Percentiles rank a stretch among this genome's conserved stretches.
These are phyloP conservation scores for Thecocarcelia acutangulata DNA, from an alignment of 2,888 invertebrate genomes.

Conservation along the genomic window DNA sequence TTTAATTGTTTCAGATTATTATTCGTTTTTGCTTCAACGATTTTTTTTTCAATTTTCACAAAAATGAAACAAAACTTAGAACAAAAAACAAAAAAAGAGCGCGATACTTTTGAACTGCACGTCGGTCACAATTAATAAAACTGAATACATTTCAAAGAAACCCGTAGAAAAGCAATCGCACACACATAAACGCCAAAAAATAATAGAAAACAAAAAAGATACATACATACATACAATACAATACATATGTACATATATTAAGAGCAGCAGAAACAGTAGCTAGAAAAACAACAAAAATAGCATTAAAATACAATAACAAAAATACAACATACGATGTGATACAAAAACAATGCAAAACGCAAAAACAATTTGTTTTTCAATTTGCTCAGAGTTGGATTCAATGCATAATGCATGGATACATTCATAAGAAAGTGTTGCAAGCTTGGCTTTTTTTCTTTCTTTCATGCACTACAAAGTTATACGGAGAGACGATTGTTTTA, in stretches of 20 bases:
- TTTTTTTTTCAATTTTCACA: neutral
- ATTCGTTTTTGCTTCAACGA: conserved; percentile 4
- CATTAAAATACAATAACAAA: conserved; percentile 33
- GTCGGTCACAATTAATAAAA: conserved; percentile 66
- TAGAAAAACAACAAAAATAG: conserved; percentile 28
- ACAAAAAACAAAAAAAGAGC: conserved; percentile 34
- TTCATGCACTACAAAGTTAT: too few species aligned
- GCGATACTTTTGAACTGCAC: conserved; percentile 54
- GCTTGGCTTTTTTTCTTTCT: too few species aligned
- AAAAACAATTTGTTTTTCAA: conserved; percentile 3
- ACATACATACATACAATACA: neutral
- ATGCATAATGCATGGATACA: too few species aligned
- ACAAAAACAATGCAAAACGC: conserved; percentile 21
- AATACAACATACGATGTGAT: conserved; percentile 13
- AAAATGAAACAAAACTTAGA: conserved; percentile 4
- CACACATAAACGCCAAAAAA: conserved; percentile 29
- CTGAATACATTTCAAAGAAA: conserved; percentile 60
- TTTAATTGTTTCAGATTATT: neutral
- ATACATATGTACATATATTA: conserved; percentile 3
- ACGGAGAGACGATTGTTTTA: too few species aligned
- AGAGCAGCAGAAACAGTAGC: conserved; percentile 15
- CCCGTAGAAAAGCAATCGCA: conserved; percentile 38
- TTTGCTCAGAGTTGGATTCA: neutral
- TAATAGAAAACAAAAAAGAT: conserved; percentile 25
- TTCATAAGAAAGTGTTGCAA: neutral